These are phyloP conservation scores for Ceratina australensis DNA, from an alignment of 1,140 invertebrate species.

Conservation along the genomic window DNA sequence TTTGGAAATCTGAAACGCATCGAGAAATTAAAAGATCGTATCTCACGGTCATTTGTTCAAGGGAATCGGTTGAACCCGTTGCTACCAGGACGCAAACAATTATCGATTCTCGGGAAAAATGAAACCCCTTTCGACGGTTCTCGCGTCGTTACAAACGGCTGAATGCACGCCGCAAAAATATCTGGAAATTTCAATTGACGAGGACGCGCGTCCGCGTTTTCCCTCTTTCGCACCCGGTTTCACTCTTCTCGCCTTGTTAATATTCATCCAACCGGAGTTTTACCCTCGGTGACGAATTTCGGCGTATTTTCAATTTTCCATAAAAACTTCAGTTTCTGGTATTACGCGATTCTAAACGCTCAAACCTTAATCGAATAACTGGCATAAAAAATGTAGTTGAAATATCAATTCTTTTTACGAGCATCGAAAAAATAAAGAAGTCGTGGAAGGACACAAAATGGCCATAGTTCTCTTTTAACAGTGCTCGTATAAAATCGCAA, in stretches of 20 bases:
- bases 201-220: not conserved
- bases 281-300: not conserved
- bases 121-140: slow-evolving; percentile 4
- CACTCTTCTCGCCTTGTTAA: not conserved
- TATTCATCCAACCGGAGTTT: not conserved
- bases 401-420: no score
- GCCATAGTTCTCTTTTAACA: no score
- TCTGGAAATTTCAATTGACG: slow-evolving; percentile 9
- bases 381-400: no score
- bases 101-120: slow-evolving; percentile 31
- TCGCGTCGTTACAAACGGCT: slow-evolving; percentile 9
- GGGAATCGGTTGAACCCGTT: not conserved
- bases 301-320: no score
- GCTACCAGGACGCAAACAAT: slow-evolving; percentile 8
- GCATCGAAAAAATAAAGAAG: no score
- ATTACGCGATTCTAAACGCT: no score
- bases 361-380: no score
- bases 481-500: no score
- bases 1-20: not conserved
- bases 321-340: no score
- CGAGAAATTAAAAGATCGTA: not conserved
- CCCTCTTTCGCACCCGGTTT: not conserved
- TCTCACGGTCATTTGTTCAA: no score
- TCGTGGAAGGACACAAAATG: no score
- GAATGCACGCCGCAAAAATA: slow-evolving; percentile 21